phyloP scores from a whole-genome alignment of 1,140 invertebrate genomes.

The Coboldia fuscipes region DNA sequence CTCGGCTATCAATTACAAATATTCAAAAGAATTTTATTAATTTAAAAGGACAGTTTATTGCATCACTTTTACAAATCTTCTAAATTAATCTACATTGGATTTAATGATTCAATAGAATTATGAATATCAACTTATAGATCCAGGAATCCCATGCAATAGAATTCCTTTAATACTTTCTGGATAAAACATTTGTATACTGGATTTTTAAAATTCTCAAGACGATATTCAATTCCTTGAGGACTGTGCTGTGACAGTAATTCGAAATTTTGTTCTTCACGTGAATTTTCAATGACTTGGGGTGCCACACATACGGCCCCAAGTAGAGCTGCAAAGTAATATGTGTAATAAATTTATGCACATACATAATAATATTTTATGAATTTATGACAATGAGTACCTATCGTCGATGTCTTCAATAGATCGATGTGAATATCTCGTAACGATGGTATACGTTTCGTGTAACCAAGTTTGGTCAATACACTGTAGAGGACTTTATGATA shows the following conservation, averaged over 20 bases:
- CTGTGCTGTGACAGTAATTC: constrained; percentile 14
- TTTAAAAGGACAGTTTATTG: too few relatives aligned
- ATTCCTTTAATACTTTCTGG: constrained; percentile 17
- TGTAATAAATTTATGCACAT: neutral
- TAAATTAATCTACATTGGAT: too few relatives aligned
- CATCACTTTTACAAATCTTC: too few relatives aligned
- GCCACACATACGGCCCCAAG: constrained; percentile 19
- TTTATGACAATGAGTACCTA: neutral
- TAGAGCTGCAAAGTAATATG: constrained; percentile 8
- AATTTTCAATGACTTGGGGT: constrained; percentile 15
- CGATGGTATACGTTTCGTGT: constrained; percentile 12
- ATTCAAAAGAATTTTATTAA: too few relatives aligned
- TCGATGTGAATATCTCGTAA: constrained; percentile 18
- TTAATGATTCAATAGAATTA: too few relatives aligned
- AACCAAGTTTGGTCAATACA: constrained; percentile 14
- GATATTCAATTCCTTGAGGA: constrained; percentile 13
- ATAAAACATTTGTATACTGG: constrained; percentile 17
- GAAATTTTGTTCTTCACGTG: constrained; percentile 11
- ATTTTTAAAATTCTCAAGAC: constrained; percentile 16
- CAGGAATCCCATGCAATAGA: constrained; percentile 15
- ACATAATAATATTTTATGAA: constrained; percentile 1
- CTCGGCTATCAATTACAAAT: too few relatives aligned
- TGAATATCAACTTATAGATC: constrained; percentile 5
- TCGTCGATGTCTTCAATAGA: constrained; percentile 10
- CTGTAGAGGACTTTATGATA: constrained; percentile 22